phyloP scores from a whole-genome alignment of 2,797 vertebrate species.

The Neostethus bicornis region DNA sequence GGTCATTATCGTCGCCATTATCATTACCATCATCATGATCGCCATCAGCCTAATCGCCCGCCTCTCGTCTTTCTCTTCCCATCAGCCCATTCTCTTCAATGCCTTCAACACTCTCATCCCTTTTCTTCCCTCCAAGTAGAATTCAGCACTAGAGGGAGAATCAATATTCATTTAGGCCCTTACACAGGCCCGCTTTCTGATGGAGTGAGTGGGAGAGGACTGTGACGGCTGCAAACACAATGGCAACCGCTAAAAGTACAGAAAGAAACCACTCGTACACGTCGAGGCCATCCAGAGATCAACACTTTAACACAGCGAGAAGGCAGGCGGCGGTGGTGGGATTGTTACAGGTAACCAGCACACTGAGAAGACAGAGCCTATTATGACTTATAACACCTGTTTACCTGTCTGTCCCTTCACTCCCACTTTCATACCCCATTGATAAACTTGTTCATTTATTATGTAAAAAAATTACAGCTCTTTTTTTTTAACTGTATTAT shows the following conservation, averaged over 20 bases:
- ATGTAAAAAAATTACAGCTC: background rate
- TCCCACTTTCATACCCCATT: constrained; percentile 43
- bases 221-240: constrained; percentile 70
- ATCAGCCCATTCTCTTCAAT: constrained; percentile 67
- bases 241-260: constrained; percentile 60
- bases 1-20: constrained; percentile 74
- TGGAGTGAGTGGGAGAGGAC: constrained; percentile 76
- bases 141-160: constrained; percentile 75
- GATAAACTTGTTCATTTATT: constrained; percentile 41
- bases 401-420: constrained; percentile 66
- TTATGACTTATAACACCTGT: constrained; percentile 72
- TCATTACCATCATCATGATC: constrained; percentile 74
- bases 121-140: constrained; percentile 43
- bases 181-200: constrained; percentile 71
- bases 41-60: constrained; percentile 72
- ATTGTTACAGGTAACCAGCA: constrained; percentile 71
- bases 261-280: constrained; percentile 64
- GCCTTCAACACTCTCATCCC: constrained; percentile 52
- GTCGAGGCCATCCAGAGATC: constrained; percentile 72
- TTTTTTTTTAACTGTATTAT: constrained; percentile 22
- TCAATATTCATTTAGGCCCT: constrained; percentile 79
- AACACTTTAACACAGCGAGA: constrained; percentile 65
- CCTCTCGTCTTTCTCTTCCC: constrained; percentile 53
- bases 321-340: constrained; percentile 61
- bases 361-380: constrained; percentile 69